Percentiles rank a stretch among this genome's conserved stretches.
These are phyloP conservation scores for Clavelina lepadiformis DNA, from an alignment of 23 tunicate genomes.

Conservation along the genomic window DNA sequence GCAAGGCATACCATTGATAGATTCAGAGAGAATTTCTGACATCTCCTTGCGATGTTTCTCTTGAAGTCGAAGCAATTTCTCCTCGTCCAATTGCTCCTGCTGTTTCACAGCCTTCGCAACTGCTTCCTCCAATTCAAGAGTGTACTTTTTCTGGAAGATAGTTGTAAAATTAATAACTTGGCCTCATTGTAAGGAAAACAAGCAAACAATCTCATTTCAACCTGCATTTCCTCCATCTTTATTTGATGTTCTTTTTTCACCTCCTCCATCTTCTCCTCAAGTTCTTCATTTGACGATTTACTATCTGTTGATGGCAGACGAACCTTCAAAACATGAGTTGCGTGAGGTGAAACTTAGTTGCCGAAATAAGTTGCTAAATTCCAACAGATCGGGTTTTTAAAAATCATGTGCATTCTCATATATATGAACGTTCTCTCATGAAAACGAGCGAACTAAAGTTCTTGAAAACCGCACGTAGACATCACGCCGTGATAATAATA, in stretches of 20 bases:
- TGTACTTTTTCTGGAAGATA: conserved; percentile 33
- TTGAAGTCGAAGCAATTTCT: conserved; percentile 25
- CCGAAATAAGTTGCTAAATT: not conserved
- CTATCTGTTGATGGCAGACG: conserved; percentile 16
- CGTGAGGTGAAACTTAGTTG: not conserved
- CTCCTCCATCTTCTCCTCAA: conserved; percentile 27
- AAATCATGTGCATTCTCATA: too few relatives aligned
- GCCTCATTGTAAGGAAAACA: not conserved
- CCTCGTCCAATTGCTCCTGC: conserved; percentile 43
- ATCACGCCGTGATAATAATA: too few relatives aligned
- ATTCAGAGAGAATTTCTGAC: conserved; percentile 61
- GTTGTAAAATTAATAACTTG: too few relatives aligned
- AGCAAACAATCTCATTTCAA: not conserved
- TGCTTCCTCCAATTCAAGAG: conserved; percentile 59
- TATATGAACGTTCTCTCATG: too few relatives aligned
- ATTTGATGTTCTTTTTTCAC: conserved; percentile 45
- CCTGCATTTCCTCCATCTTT: conserved; percentile 77
- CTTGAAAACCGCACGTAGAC: too few relatives aligned
- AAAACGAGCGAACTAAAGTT: too few relatives aligned
- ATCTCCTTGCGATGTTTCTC: conserved; percentile 69
- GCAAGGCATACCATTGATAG: conserved; percentile 49
- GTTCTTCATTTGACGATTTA: conserved; percentile 11
- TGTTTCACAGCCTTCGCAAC: conserved; percentile 60
- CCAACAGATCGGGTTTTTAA: not conserved
- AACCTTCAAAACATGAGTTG: conserved; percentile 8